These are phyloP conservation scores for Meles meles DNA, from an alignment of 2,113 vertebrate genomes.

Conservation along the genomic window DNA sequence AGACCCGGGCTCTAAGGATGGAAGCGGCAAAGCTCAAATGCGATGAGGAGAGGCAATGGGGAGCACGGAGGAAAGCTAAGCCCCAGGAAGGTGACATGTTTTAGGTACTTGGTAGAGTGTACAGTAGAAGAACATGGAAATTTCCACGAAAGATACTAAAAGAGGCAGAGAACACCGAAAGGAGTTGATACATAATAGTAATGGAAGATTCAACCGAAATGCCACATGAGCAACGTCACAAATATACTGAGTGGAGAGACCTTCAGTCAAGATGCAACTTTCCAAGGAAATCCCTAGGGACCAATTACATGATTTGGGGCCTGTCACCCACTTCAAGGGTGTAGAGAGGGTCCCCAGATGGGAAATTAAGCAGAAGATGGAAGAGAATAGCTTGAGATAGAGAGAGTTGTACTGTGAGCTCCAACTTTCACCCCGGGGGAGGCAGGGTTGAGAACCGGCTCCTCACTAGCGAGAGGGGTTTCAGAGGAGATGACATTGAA, in stretches of 20 bases:
- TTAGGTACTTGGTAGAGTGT: neutral
- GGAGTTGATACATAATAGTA: no score
- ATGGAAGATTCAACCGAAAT: neutral
- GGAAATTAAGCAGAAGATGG: neutral
- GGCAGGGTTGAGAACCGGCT: no score
- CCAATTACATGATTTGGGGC: neutral
- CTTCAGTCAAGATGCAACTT: neutral
- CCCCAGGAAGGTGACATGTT: neutral
- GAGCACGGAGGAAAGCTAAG: neutral
- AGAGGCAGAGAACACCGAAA: neutral
- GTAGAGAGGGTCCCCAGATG: neutral
- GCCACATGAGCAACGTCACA: neutral
- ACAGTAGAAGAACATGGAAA: neutral
- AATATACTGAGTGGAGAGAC: neutral
- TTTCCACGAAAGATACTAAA: neutral
- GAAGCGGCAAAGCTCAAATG: neutral
- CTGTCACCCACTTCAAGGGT: neutral
- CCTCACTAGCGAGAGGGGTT: neutral
- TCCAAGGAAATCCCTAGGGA: neutral
- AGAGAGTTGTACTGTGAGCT: neutral
- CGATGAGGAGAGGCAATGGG: rapidly evolving
- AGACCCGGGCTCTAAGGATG: neutral
- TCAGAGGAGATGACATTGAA: neutral
- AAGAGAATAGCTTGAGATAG: neutral
- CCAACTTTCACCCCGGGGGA: neutral